A percentile compares a stretch with the other conserved stretches of the same genome.
These are phyloP conservation scores for Tolmerus cingulatus DNA, from an alignment of 2,888 invertebrate species.

Conservation along the genomic window DNA sequence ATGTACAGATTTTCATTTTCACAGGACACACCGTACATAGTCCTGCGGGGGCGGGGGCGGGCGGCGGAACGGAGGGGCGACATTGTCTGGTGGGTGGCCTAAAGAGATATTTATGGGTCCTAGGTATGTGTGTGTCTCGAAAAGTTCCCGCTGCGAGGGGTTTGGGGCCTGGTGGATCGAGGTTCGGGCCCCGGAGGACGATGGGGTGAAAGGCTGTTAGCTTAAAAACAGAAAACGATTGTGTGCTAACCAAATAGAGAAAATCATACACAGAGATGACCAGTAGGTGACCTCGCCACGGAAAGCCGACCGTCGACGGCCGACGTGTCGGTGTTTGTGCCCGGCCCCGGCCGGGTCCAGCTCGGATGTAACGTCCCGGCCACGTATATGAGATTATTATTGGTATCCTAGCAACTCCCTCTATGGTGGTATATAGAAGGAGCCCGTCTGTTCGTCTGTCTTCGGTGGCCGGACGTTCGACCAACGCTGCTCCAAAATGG, in stretches of 20 bases:
- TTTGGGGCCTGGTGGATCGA: background rate
- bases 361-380: conserved; percentile 27
- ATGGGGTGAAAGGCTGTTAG: conserved; percentile 44
- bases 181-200: background rate
- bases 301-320: conserved; percentile 12
- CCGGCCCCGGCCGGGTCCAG: background rate
- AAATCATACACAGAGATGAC: conserved; percentile 44
- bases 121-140: conserved; percentile 43
- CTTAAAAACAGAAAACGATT: conserved; percentile 47
- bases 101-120: conserved; percentile 46
- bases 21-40: conserved; percentile 14
- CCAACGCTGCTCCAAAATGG: background rate
- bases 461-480: background rate
- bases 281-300: conserved; percentile 42
- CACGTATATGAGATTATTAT: conserved; percentile 50
- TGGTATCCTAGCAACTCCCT: conserved; percentile 50
- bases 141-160: conserved; percentile 30
- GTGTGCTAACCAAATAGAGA: conserved; percentile 44
- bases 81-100: conserved; percentile 44
- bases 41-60: background rate
- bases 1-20: conserved; percentile 48
- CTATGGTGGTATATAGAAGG: conserved; percentile 34
- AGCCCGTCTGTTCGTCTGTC: conserved; percentile 12
- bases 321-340: conserved; percentile 32
- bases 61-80: background rate